These are phyloP conservation scores for Scophthalmus maximus DNA, from an alignment of 2,113 vertebrate genomes.

Conservation along the genomic window DNA sequence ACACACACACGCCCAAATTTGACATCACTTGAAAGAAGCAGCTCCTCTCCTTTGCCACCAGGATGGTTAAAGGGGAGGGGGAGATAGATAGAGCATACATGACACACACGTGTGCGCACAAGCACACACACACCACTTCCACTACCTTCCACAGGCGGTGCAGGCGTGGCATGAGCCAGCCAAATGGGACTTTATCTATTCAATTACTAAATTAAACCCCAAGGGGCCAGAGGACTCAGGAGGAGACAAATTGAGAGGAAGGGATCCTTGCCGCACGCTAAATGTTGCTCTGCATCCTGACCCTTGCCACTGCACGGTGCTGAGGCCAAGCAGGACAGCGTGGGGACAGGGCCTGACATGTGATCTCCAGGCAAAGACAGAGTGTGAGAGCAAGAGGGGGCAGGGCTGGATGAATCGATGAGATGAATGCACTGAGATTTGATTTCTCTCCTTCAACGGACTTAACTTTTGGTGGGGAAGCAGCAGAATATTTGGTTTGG, in stretches of 20 bases:
- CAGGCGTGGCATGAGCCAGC: constrained; percentile 22
- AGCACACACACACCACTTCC: not conserved
- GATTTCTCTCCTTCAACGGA: constrained; percentile 34
- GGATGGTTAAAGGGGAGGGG: constrained; percentile 33
- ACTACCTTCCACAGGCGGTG: constrained; percentile 38
- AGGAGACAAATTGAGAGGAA: constrained; percentile 64
- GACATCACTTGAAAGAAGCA: constrained; percentile 39
- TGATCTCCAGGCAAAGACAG: constrained; percentile 43
- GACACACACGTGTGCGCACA: not conserved
- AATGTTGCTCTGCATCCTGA: constrained; percentile 53
- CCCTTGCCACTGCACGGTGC: constrained; percentile 39
- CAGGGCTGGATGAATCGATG: constrained; percentile 52
- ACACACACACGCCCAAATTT: constrained; percentile 17
- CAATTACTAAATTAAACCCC: constrained; percentile 71
- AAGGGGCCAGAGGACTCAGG: constrained; percentile 28
- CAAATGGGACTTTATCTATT: constrained; percentile 70
- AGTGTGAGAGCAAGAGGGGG: constrained; percentile 24
- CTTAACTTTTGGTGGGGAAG: constrained; percentile 20
- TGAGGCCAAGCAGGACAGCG: constrained; percentile 29
- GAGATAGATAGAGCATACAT: constrained; percentile 22
- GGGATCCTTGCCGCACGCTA: constrained; percentile 57
- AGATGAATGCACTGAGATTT: constrained; percentile 54
- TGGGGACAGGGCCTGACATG: constrained; percentile 35
- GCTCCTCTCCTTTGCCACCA: constrained; percentile 12
- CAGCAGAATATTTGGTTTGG: constrained; percentile 10